Percentiles rank a stretch among this genome's conserved stretches.
Evolutionary conservation across 2,888 invertebrate genomes (phyloP).

Genomic region (Schizaphis graminum): DNA sequence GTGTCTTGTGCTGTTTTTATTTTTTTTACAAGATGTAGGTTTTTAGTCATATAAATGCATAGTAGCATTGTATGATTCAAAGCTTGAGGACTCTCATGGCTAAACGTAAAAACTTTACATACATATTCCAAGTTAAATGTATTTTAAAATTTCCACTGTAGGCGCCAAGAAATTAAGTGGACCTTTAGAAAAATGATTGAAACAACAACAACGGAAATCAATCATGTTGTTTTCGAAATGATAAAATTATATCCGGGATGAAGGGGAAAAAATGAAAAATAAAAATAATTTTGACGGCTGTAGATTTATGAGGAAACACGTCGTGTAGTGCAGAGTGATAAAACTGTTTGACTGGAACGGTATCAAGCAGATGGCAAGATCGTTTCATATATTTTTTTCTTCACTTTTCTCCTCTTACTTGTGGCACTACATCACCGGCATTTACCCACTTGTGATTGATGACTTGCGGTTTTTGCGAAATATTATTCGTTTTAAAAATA

Average conservation of each 20-base stretch:
- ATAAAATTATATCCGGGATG: conserved; percentile 44
- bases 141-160: not conserved
- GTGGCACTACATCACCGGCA: conserved; percentile 52
- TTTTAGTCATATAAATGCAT: not conserved
- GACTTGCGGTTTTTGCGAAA: conserved; percentile 58
- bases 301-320: conserved; percentile 60
- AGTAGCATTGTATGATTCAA: not conserved
- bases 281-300: conserved; percentile 57
- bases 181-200: conserved; percentile 30
- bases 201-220: conserved; percentile 49
- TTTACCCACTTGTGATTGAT: conserved; percentile 60
- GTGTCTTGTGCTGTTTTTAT: not conserved
- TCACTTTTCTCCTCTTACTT: conserved; percentile 22
- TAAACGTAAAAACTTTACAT: not conserved
- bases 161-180: not conserved
- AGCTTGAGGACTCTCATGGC: not conserved
- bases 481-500: conserved; percentile 60
- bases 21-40: not conserved
- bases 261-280: conserved; percentile 32
- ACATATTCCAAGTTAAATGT: not conserved
- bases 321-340: conserved; percentile 50
- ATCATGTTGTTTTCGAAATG: conserved; percentile 48
- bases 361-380: conserved; percentile 57
- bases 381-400: conserved; percentile 50
- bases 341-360: conserved; percentile 62